phyloP scores from a whole-genome alignment of 1,140 invertebrate genomes.

The Drosophila jambulina region DNA sequence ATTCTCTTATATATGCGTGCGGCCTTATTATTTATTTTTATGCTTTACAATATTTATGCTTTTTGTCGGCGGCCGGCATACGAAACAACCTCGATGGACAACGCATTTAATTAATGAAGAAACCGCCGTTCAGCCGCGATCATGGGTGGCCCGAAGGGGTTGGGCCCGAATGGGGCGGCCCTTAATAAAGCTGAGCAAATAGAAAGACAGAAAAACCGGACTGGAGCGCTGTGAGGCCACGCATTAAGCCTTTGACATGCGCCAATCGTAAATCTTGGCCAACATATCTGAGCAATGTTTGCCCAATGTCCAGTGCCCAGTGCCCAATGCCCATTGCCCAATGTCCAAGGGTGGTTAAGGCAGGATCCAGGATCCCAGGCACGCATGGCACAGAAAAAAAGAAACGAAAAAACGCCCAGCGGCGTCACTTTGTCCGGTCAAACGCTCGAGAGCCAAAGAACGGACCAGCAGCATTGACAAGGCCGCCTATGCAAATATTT shows the following conservation, averaged over 20 bases:
- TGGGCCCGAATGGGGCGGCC: neutral
- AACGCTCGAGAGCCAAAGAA: conserved; percentile 33
- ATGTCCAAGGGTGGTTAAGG: conserved; percentile 32
- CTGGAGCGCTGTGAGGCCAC: conserved; percentile 10
- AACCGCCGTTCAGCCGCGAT: conserved; percentile 48
- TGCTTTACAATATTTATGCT: conserved; percentile 81
- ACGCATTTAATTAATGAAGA: conserved; percentile 81
- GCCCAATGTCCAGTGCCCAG: conserved; percentile 36
- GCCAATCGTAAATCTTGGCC: conserved; percentile 84
- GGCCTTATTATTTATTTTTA: conserved; percentile 78
- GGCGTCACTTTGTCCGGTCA: conserved; percentile 70
- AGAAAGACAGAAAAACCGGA: conserved; percentile 42
- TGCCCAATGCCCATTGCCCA: conserved; percentile 3
- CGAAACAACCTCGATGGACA: conserved; percentile 62
- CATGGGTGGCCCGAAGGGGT: conserved; percentile 1
- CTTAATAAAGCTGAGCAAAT: conserved; percentile 77
- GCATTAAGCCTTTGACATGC: conserved; percentile 84
- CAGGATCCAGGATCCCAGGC: conserved; percentile 26
- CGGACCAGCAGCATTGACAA: conserved; percentile 75
- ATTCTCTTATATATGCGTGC: conserved; percentile 15
- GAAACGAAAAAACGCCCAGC: conserved; percentile 54
- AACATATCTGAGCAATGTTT: conserved; percentile 83
- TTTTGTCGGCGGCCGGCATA: conserved; percentile 72
- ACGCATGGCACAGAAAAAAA: conserved; percentile 22
- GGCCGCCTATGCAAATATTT: conserved; percentile 85